These are phyloP conservation scores for Catocala sponsa DNA, from an alignment of 2,888 invertebrate species.

Conservation along the genomic window DNA sequence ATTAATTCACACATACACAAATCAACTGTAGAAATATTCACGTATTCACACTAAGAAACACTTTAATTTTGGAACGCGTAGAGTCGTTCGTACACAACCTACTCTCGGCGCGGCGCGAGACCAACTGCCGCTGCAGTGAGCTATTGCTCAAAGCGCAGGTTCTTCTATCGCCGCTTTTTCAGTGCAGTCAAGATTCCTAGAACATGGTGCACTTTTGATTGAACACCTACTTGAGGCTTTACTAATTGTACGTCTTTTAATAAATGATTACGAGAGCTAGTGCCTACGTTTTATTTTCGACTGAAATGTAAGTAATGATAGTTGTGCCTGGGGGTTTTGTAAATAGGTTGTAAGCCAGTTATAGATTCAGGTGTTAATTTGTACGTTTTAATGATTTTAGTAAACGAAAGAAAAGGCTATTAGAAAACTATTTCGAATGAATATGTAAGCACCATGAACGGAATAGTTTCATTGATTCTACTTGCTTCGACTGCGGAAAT, in stretches of 20 bases:
- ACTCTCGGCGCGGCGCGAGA: conserved; percentile 34
- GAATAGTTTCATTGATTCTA: too few species aligned
- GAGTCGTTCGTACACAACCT: conserved; percentile 29
- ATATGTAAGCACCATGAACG: too few species aligned
- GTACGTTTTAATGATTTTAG: too few species aligned
- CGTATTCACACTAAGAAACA: conserved; percentile 47
- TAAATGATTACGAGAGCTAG: not conserved
- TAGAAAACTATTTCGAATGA: too few species aligned
- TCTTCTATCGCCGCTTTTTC: conserved; percentile 26
- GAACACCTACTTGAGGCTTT: not conserved
- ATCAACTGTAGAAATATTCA: conserved; percentile 14
- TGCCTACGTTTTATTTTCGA: not conserved
- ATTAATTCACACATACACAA: conserved; percentile 37
- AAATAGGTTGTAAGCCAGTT: too few species aligned
- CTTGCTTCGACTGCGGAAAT: too few species aligned
- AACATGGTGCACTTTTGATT: conserved; percentile 14
- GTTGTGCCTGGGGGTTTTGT: too few species aligned
- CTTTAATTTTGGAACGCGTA: conserved; percentile 38
- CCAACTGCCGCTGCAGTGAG: conserved; percentile 48
- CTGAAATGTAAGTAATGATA: too few species aligned
- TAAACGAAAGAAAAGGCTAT: too few species aligned
- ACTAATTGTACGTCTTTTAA: not conserved
- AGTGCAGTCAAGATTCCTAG: conserved; percentile 43
- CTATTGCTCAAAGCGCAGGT: conserved; percentile 47
- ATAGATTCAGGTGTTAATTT: too few species aligned